These are phyloP conservation scores for Mallateleia sp. DNA, from an alignment of 2,888 invertebrate species.

Conservation along the genomic window DNA sequence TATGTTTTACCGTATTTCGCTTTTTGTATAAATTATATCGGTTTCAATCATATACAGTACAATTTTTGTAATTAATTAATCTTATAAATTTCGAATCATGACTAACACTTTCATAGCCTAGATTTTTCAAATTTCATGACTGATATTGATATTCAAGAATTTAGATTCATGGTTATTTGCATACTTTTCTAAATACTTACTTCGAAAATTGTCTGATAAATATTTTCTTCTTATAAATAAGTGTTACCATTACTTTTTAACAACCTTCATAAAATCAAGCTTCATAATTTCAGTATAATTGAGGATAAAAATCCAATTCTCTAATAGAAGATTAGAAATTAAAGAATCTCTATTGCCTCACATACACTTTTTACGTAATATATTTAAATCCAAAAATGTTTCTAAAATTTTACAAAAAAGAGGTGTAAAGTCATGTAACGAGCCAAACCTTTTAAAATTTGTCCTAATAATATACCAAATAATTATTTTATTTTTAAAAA, in stretches of 20 bases:
- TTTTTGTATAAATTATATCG: too few species aligned
- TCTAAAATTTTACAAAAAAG: too few species aligned
- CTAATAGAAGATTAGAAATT: background rate
- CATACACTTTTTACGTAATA: background rate
- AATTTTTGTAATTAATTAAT: too few species aligned
- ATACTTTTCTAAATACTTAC: background rate
- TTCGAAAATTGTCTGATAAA: background rate
- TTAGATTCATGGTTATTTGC: background rate
- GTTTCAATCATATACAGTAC: too few species aligned
- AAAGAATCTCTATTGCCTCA: too few species aligned
- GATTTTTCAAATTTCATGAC: background rate
- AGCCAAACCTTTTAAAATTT: too few species aligned
- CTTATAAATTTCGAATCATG: background rate
- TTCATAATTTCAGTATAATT: too few species aligned
- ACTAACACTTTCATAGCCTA: background rate
- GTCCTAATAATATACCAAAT: too few species aligned
- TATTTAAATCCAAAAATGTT: too few species aligned
- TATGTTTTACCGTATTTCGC: too few species aligned
- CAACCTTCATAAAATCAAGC: background rate
- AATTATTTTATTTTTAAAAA: constrained; percentile 85
- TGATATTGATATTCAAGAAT: background rate
- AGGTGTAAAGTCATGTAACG: too few species aligned
- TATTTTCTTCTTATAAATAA: background rate
- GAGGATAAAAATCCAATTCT: too few species aligned
- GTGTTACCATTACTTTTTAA: background rate